These are phyloP conservation scores for Melanostigma gelatinosum DNA, from an alignment of 2,113 vertebrate genomes.

Conservation along the genomic window DNA sequence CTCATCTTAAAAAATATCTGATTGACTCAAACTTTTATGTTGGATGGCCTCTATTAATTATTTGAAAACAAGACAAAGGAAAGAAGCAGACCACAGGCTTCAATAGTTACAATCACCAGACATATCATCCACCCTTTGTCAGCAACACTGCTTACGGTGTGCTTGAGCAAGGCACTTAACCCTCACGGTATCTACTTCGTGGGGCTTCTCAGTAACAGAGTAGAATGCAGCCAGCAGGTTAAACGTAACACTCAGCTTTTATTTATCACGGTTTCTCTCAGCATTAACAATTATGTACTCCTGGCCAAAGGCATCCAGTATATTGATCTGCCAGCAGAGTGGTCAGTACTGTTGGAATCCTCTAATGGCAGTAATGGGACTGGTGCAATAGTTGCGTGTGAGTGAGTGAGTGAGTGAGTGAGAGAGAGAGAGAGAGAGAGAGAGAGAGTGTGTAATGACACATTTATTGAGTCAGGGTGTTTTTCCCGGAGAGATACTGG, in stretches of 20 bases:
- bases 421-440: not conserved
- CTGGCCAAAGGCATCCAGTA: not conserved
- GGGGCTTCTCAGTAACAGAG: not conserved
- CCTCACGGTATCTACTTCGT: not conserved
- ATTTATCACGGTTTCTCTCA: not conserved
- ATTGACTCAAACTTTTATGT: too few relatives aligned
- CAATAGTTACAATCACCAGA: too few relatives aligned
- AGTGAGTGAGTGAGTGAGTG: not conserved
- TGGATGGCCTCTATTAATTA: too few relatives aligned
- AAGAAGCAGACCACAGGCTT: too few relatives aligned
- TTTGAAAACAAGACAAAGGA: too few relatives aligned
- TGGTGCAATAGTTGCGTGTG: slow-evolving; percentile 12
- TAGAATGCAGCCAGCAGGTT: not conserved
- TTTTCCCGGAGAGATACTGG: slow-evolving; percentile 14
- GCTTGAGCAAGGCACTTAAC: too few relatives aligned
- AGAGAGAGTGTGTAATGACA: not conserved
- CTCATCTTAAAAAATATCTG: too few relatives aligned
- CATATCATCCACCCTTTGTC: not conserved
- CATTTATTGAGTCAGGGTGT: slow-evolving; percentile 1
- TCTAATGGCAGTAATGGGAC: slow-evolving; percentile 29
- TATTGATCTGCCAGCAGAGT: slow-evolving; percentile 38
- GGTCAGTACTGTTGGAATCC: slow-evolving; percentile 28
- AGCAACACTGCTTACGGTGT: not conserved
- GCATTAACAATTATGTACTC: slow-evolving; percentile 31
- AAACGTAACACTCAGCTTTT: slow-evolving; percentile 1